Evolutionary conservation across 2,888 invertebrate species (phyloP).

Genomic region (Xanthia icteritia): DNA sequence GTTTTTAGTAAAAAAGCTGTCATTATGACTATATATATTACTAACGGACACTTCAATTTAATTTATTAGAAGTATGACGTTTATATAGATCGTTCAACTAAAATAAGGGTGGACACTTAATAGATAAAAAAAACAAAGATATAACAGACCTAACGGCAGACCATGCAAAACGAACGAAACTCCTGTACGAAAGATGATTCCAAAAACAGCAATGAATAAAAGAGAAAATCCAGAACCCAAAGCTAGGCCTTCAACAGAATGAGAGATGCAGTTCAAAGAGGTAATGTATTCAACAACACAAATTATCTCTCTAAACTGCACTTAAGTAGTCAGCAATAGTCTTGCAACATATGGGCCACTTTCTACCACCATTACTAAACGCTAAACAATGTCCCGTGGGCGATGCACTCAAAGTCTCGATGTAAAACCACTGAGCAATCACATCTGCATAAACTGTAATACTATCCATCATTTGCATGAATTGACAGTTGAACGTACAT

Average conservation of each 20-base stretch:
- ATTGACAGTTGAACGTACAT: slow-evolving; percentile 15
- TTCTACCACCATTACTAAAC: slow-evolving; percentile 35
- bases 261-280: not conserved
- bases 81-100: not conserved
- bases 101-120: not conserved
- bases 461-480: slow-evolving; percentile 13
- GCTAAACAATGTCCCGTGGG: slow-evolving; percentile 47
- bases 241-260: not conserved
- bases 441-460: slow-evolving; percentile 38
- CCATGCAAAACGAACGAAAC: not conserved
- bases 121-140: not conserved
- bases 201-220: not conserved
- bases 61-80: no score
- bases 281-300: slow-evolving; percentile 2
- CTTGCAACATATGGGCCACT: slow-evolving; percentile 18
- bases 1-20: no score
- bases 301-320: not conserved
- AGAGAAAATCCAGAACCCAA: not conserved
- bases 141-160: not conserved
- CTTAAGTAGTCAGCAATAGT: not conserved
- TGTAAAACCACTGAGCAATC: slow-evolving; percentile 32
- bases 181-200: not conserved
- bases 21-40: no score
- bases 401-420: slow-evolving; percentile 35
- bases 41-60: no score